These are phyloP conservation scores for Trichogramma evanescens DNA, from an alignment of 2,888 invertebrate genomes.

Conservation along the genomic window DNA sequence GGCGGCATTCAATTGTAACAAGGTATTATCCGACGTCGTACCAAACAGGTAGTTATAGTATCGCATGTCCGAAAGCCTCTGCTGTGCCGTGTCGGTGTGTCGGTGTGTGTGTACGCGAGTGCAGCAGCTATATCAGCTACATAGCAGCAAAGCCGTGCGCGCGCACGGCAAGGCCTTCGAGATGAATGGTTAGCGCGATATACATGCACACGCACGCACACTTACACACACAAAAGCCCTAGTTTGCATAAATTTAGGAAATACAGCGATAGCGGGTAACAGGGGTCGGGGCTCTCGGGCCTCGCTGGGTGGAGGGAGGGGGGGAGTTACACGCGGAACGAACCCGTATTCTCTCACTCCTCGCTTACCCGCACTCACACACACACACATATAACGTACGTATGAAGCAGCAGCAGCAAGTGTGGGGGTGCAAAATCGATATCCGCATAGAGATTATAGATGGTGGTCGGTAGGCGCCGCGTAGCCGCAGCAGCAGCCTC, in stretches of 20 bases:
- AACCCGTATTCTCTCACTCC: background rate
- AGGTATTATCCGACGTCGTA: too few species aligned
- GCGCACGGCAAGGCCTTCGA: too few species aligned
- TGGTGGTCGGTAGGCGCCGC: slow-evolving; percentile 26
- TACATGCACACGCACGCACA: too few species aligned
- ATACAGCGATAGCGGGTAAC: slow-evolving; percentile 28
- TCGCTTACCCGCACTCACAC: background rate
- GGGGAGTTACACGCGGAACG: background rate
- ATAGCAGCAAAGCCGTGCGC: too few species aligned
- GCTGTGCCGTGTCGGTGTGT: too few species aligned
- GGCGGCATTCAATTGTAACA: too few species aligned
- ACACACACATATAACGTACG: too few species aligned
- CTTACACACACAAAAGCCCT: slow-evolving; percentile 24
- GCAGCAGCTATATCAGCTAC: too few species aligned
- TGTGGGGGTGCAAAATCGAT: slow-evolving; percentile 44
- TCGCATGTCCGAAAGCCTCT: too few species aligned
- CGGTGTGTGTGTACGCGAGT: too few species aligned
- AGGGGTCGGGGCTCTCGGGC: background rate
- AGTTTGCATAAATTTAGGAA: slow-evolving; percentile 49
- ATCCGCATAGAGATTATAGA: slow-evolving; percentile 49
- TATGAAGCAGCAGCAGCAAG: slow-evolving; percentile 9
- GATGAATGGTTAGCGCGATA: too few species aligned
- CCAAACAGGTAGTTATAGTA: too few species aligned
- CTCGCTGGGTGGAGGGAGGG: background rate
- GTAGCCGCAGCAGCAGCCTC: slow-evolving; percentile 45